A percentile compares a stretch with the other conserved stretches of the same genome.
Evolutionary conservation across 1,140 invertebrate genomes (phyloP).

Genomic region (Chelonus insularis): DNA sequence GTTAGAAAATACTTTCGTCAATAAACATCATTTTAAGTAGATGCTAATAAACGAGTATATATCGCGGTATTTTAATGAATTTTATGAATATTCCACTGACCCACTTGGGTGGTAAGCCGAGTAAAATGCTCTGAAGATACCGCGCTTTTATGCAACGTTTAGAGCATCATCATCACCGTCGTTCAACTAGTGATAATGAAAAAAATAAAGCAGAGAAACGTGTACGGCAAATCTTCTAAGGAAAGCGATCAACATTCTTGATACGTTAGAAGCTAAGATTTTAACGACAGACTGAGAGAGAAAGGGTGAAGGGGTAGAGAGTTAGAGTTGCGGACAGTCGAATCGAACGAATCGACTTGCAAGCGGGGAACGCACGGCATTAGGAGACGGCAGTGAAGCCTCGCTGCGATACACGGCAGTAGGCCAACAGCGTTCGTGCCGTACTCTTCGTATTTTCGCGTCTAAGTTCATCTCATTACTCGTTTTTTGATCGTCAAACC

Average conservation of each 20-base stretch:
- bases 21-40: neutral
- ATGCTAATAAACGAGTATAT: slow-evolving; percentile 16
- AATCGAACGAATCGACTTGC: slow-evolving; percentile 38
- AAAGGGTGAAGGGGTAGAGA: slow-evolving; percentile 7
- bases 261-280: neutral
- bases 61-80: neutral
- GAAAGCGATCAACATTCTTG: slow-evolving; percentile 18
- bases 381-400: slow-evolving; percentile 13
- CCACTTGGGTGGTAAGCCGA: slow-evolving; percentile 5
- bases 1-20: neutral
- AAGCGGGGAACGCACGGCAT: slow-evolving; percentile 20
- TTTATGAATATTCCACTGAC: slow-evolving; percentile 21
- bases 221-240: neutral
- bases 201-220: neutral
- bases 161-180: neutral
- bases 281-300: neutral
- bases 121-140: neutral
- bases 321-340: slow-evolving; percentile 22
- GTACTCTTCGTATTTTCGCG: slow-evolving; percentile 37
- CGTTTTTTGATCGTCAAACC: neutral
- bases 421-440: slow-evolving; percentile 56
- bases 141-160: neutral
- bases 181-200: neutral
- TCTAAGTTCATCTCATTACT: no score
- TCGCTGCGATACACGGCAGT: slow-evolving; percentile 44